Base-by-base conservation (phyloP, 2,888 invertebrate species). In the Mystacides longicornis region DNA sequence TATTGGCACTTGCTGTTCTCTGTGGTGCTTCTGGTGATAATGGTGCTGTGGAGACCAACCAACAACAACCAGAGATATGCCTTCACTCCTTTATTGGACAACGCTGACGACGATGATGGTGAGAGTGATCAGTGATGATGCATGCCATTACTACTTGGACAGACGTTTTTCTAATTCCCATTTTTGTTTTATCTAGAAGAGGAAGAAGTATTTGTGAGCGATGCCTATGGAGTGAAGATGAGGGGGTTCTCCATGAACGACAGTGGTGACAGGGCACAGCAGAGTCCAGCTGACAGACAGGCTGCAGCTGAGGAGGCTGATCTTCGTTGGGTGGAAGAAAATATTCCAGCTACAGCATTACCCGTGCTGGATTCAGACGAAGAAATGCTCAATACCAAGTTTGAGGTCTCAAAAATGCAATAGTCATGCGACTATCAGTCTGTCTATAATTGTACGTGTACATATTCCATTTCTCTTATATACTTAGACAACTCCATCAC, bases 1-100 rank as follows among this genome's bases (percentile, higher is more conserved):
- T 96, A 91, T 71, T 96, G 96, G 96, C 95, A 94, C 72, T 81
- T 95, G 31, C 77, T 95, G 55, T 96, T 97, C 73, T 92, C 90
- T 16, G 80, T 88, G 62, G 82, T 97, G 54, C 78, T 97, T 21
- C 73, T 90, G 33, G 91, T 91, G 27, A 96, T 97, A 64, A 95
- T 96, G 91, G 82, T 96, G 60, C 80, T 96, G 60, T 96, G 95
- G 95, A 79, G 96, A 62, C 96, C 96, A 3, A 93, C 93, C 18
- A 92, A 91, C 69, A 96, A 96, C 73, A 96, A 95, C 74, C 95
- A 95, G 73, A 81, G 93, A 65, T 92, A 86, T 72, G 95, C 96
- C 2, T 96, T 96, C 75, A 93, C 93, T 1, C 94, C 95, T 47
- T 80, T 96, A 23, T 75, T 95, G 16, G 96, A 91, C 79, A 80